Evolutionary conservation across 1,140 invertebrate species (phyloP), one percentile per base, ranked within the genome.

Genomic region (Sinella curviseta): DNA sequence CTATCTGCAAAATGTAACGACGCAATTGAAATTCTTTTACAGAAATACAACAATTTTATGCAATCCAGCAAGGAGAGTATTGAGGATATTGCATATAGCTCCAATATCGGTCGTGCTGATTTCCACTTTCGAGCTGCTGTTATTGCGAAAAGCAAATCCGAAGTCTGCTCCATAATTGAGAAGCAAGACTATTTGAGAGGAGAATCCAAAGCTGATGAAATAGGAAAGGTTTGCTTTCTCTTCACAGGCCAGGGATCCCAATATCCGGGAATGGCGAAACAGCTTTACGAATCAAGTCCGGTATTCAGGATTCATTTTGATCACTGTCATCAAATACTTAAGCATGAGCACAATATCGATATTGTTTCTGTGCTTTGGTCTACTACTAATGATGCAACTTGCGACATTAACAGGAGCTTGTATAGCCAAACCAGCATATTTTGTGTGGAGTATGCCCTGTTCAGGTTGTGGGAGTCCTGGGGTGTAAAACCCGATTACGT

Each of bases 241-340:
- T 82, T 80, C 36, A 79, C 78, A 12, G 80, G 80, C n/a, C 77
- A 79, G 48, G 80, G 80, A 0, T 82, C 75, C 2, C 80, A 82
- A 20, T 82, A 79, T 74, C 26, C 39, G 1, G 80, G 70, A 12
- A 79, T 82, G 77, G 78, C 78, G 0, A 60, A 77, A 35, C 24
- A n/a, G 28, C 78, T 82, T 1, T 77, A 79, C 34, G 34, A 79
- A 17, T 74, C 30, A 26, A 74, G 30, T 28, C 74, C 80, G 0
- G 67, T 79, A 0, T 82, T 82, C 26, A 26, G 34, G 76, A 70
- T 35, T 17, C 24, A 75, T n/a, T 57, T 82, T 14, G 54, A 77
- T 20, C 35, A 76, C 26, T 77, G 77, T 54, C 76, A 70, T 1
- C 2, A 33, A 33, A 30, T 70, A 4, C 31, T 70, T 2, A 30